phyloP scores from a whole-genome alignment of 1,140 invertebrate genomes.

The Drosophila triauraria region DNA sequence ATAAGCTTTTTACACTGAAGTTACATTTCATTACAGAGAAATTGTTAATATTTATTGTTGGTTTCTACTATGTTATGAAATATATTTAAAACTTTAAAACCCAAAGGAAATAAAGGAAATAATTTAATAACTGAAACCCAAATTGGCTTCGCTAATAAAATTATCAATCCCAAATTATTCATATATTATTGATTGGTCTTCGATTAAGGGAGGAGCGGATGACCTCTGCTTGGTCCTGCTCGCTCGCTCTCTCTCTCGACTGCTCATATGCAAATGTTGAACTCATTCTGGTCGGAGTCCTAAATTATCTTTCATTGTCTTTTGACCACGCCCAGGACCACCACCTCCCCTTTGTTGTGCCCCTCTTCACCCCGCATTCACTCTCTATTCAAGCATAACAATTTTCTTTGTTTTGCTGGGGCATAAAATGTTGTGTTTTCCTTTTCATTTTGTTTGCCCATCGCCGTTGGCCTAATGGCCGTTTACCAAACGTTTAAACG shows the following conservation, averaged over 20 bases:
- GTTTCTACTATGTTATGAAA: no score
- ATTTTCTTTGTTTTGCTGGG: constrained; percentile 33
- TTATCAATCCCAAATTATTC: constrained; percentile 22
- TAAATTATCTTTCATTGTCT: constrained; percentile 60
- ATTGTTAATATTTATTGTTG: no score
- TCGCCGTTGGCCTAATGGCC: constrained; percentile 63
- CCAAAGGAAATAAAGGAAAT: no score
- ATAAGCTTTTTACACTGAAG: no score
- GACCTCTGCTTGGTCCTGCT: constrained; percentile 5
- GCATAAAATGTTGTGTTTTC: constrained; percentile 35
- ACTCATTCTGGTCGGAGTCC: constrained; percentile 21
- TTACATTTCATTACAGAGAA: no score
- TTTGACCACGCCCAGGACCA: constrained; percentile 43
- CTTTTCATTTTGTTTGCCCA: constrained; percentile 12
- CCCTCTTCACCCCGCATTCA: not conserved
- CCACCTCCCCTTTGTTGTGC: not conserved
- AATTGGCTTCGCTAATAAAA: constrained; percentile 7
- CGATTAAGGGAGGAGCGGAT: not conserved
- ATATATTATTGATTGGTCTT: constrained; percentile 23
- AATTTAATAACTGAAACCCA: not conserved
- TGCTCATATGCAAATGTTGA: constrained; percentile 32
- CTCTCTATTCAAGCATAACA: constrained; percentile 20
- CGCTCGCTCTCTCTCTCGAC: not conserved
- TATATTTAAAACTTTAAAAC: no score
- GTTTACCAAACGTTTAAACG: constrained; percentile 71